A percentile compares a stretch with the other conserved stretches of the same genome.
These are phyloP conservation scores for Microhierax caerulescens DNA, from an alignment of 2,797 vertebrate species.

Conservation along the genomic window DNA sequence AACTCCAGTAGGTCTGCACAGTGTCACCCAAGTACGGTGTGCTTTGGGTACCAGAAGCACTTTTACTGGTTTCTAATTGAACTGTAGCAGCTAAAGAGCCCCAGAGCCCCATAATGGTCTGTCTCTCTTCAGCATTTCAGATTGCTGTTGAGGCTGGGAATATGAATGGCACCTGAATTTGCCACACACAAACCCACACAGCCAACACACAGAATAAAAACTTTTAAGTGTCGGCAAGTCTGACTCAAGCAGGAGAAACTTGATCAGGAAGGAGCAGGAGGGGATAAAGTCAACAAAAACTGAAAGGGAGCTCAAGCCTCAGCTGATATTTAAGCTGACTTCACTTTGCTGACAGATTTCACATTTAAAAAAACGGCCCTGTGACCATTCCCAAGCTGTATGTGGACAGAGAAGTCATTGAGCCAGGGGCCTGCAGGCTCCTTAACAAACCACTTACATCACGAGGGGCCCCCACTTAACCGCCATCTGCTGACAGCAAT, in stretches of 20 bases:
- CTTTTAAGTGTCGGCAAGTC: not conserved
- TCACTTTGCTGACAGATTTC: slow-evolving; percentile 51
- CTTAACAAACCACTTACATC: slow-evolving; percentile 43
- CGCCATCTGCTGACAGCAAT: not conserved
- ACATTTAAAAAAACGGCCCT: not conserved
- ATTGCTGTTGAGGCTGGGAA: not conserved
- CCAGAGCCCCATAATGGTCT: not conserved
- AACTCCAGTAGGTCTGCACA: not conserved
- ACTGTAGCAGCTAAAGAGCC: not conserved
- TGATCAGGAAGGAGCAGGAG: not conserved
- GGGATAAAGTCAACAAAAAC: slow-evolving; percentile 49
- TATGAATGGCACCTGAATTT: not conserved
- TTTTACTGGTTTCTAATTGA: not conserved
- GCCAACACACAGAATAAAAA: not conserved
- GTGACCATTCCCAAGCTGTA: not conserved
- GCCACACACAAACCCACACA: not conserved
- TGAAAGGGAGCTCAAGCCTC: slow-evolving; percentile 24
- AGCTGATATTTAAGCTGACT: slow-evolving; percentile 59
- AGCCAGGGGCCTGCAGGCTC: not conserved
- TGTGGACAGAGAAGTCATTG: slow-evolving; percentile 20
- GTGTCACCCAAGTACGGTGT: not conserved
- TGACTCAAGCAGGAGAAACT: slow-evolving; percentile 32
- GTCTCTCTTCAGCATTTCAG: not conserved
- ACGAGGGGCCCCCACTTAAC: not conserved
- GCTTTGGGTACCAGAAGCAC: not conserved